These are phyloP conservation scores for Eupristina koningsbergeri DNA, from an alignment of 1,140 invertebrate species.

Conservation along the genomic window DNA sequence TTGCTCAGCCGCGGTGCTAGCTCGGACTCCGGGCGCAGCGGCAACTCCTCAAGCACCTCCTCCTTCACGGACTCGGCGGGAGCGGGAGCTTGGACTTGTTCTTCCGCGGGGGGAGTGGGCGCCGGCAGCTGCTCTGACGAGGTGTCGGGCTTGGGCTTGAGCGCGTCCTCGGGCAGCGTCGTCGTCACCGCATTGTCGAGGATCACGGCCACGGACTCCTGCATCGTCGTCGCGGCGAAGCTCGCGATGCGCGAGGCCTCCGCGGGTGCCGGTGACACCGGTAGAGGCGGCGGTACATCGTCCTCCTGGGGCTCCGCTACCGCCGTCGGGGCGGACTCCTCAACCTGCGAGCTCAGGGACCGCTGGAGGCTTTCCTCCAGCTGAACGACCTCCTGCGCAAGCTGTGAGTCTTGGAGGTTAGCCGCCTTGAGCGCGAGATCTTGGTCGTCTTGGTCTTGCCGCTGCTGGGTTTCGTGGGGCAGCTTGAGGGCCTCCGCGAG, in stretches of 20 bases:
- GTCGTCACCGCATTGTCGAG: neutral
- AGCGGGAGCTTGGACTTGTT: no score
- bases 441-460: neutral
- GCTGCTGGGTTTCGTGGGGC: slow-evolving; percentile 49
- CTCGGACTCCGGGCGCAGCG: neutral
- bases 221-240: slow-evolving; percentile 57
- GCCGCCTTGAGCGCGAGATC: neutral
- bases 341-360: neutral
- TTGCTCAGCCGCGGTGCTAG: neutral
- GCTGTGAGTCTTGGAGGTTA: neutral
- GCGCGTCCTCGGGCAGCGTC: neutral
- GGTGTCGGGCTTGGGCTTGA: neutral
- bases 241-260: slow-evolving; percentile 50
- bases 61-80: neutral
- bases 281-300: slow-evolving; percentile 59
- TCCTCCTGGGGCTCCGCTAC: slow-evolving; percentile 48
- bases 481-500: slow-evolving; percentile 66
- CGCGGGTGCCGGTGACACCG: slow-evolving; percentile 60
- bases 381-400: neutral
- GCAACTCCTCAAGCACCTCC: neutral
- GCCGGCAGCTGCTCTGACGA: slow-evolving; percentile 23
- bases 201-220: slow-evolving; percentile 57
- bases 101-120: slow-evolving; percentile 17
- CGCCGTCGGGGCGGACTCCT: no score
- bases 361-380: slow-evolving; percentile 11